Evolutionary conservation across 2,113 vertebrate genomes (phyloP), one percentile per base, ranked within the genome.

Genomic region (Donacobius atricapilla): DNA sequence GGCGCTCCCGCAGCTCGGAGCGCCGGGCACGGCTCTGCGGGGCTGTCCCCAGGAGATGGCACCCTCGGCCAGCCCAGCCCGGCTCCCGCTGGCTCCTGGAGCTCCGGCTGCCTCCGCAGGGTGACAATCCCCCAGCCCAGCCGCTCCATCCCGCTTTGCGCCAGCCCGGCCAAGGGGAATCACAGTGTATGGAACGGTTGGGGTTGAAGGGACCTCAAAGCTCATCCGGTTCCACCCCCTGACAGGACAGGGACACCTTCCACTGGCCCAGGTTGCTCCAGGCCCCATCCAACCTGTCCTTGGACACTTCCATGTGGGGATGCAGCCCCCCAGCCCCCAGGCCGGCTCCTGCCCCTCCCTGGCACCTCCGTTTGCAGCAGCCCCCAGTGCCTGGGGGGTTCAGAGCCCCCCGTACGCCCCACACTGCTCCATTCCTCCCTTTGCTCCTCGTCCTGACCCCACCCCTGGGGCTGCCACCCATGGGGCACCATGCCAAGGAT

Each of bases 1-100:
- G 20, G 33, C 45, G 19, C 44, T 37, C n/a, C 42, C 16, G 70
- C 47, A 27, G 39, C 39, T 56, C 6, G 19, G 22, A 65, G 31
- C 61, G 12, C 48, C 8, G 48, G 24, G 25, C 73, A 11, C 13
- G 4, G 56, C 45, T 10, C 10, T 45, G 79, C 2, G 88, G 33
- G 3, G 5, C 9, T 61, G 61, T 94, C n/a, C 69, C 94, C 96
- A 89, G 96, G 91, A 96, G 96, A 56, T 96, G 96, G 94, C 95
- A 90, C 28, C 94, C 91, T 95, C 5, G 94, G 70, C 93, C 21
- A 76, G 82, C 65, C 64, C 91, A 95, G 95, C 75, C 75, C 10
- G 31, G 44, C 83, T 89, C 70, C 80, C 2, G 9, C 31, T 21
- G 73, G 3, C 7, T 45, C 39, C 61, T 10, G 27, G 19, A 39